Percentiles rank a stretch among this genome's conserved stretches.
Conservation (phyloP, 92 coral and sea anemone genomes). For the Actinostola sp. region DNA sequence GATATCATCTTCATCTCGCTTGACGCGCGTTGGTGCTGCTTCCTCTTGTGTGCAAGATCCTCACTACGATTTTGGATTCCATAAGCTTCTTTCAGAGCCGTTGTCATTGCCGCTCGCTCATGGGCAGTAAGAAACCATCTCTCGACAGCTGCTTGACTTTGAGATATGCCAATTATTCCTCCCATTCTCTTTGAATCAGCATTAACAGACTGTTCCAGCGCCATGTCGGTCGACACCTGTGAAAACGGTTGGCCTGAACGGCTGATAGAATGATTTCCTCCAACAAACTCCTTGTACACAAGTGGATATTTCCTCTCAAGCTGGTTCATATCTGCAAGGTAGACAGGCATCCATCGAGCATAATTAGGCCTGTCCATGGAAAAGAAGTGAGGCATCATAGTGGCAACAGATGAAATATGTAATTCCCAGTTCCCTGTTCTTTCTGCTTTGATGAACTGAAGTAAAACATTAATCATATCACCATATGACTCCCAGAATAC, state of each 20-base stretch:
- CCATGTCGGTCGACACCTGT: constrained; percentile 66
- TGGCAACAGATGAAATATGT: constrained; percentile 38
- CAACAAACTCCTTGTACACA: constrained; percentile 30
- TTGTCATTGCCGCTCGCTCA: constrained; percentile 54
- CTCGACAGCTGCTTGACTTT: constrained; percentile 48
- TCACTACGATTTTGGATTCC: constrained; percentile 2
- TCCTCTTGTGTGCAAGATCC: constrained; percentile 52
- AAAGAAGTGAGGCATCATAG: constrained; percentile 48
- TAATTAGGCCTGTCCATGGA: constrained; percentile 71
- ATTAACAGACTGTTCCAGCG: constrained; percentile 59
- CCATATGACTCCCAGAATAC: constrained; percentile 51
- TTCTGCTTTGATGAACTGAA: constrained; percentile 61
- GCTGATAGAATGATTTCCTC: constrained; percentile 33
- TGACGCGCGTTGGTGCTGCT: constrained; percentile 29
- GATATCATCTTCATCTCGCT: constrained; percentile 50
- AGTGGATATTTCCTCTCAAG: constrained; percentile 29
- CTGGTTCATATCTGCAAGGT: constrained; percentile 50
- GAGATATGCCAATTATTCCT: constrained; percentile 49
- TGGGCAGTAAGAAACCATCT: constrained; percentile 63
- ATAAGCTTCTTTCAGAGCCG: constrained; percentile 47
- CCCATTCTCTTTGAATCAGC: constrained; percentile 51
- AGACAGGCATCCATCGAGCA: constrained; percentile 61
- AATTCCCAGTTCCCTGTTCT: constrained; percentile 58
- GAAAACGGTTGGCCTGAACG: constrained; percentile 46
- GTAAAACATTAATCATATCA: constrained; percentile 35